Evolutionary conservation across 2,113 vertebrate genomes (phyloP).

Genomic region (Greenwoodochromis staneri): DNA sequence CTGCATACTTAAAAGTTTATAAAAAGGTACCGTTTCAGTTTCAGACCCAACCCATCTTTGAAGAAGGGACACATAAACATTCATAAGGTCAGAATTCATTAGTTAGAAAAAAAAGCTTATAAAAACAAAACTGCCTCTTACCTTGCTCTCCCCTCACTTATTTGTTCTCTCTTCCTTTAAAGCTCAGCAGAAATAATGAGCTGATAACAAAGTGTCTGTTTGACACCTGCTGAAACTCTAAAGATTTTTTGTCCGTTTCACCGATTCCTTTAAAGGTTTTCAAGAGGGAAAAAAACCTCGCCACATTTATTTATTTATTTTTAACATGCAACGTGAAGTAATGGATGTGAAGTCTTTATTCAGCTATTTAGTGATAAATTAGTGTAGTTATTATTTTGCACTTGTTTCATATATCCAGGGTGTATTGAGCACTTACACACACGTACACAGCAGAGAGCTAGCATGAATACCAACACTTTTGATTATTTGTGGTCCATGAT

Average conservation of each 20-base stretch:
- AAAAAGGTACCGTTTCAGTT: neutral
- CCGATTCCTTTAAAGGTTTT: neutral
- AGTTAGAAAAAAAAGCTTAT: slow-evolving; percentile 20
- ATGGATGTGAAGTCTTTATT: neutral
- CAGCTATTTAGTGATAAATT: neutral
- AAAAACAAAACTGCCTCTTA: slow-evolving; percentile 10
- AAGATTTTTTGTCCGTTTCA: neutral
- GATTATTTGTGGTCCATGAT: slow-evolving; percentile 17
- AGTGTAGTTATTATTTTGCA: neutral
- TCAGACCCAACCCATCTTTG: neutral
- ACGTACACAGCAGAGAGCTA: neutral
- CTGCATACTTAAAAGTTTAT: neutral
- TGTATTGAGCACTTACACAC: neutral
- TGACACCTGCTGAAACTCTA: slow-evolving; percentile 17
- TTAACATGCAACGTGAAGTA: neutral
- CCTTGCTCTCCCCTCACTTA: neutral
- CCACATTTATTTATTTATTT: neutral
- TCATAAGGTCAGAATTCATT: slow-evolving; percentile 56
- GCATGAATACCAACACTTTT: neutral
- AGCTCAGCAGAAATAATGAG: slow-evolving; percentile 57
- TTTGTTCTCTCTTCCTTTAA: slow-evolving; percentile 11
- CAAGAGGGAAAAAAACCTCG: neutral
- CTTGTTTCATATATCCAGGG: neutral
- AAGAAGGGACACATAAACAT: slow-evolving; percentile 24
- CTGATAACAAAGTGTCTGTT: slow-evolving; percentile 14